phyloP scores from a whole-genome alignment of 1,140 invertebrate species.

The Aphis craccivora region DNA sequence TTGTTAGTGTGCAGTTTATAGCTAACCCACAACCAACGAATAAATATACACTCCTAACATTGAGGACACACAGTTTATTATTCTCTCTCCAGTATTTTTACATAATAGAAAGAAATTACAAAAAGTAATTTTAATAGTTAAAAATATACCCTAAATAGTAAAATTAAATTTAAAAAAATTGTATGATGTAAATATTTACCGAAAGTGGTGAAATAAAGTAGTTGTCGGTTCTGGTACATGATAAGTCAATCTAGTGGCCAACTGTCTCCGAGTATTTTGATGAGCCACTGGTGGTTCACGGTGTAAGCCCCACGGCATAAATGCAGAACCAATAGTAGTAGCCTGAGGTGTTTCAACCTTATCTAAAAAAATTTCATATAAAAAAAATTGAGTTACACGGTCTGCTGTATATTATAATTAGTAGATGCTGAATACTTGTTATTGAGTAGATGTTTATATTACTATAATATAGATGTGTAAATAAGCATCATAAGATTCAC shows the following conservation, averaged over 20 bases:
- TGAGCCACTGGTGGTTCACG: slow-evolving; percentile 59
- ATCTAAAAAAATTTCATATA: not conserved
- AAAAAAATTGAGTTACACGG: not conserved
- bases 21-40: not conserved
- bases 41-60: not conserved
- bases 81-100: not conserved
- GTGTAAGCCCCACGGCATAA: slow-evolving; percentile 52
- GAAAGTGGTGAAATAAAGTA: slow-evolving; percentile 48
- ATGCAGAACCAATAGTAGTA: slow-evolving; percentile 24
- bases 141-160: not conserved
- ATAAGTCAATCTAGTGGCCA: slow-evolving; percentile 51
- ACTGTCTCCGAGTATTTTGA: slow-evolving; percentile 55
- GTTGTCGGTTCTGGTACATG: slow-evolving; percentile 51
- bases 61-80: not conserved
- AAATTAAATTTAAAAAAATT: not conserved
- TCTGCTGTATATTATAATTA: not conserved
- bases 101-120: not conserved
- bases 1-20: not conserved
- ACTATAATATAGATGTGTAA: not conserved
- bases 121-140: not conserved
- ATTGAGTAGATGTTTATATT: not conserved
- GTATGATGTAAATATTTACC: not conserved
- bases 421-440: not conserved
- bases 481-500: not conserved
- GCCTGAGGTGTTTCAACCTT: slow-evolving; percentile 3